A percentile compares a stretch with the other conserved stretches of the same genome.
Evolutionary conservation across 2,113 vertebrate species (phyloP).

Genomic region (Reinhardtius hippoglossoides): DNA sequence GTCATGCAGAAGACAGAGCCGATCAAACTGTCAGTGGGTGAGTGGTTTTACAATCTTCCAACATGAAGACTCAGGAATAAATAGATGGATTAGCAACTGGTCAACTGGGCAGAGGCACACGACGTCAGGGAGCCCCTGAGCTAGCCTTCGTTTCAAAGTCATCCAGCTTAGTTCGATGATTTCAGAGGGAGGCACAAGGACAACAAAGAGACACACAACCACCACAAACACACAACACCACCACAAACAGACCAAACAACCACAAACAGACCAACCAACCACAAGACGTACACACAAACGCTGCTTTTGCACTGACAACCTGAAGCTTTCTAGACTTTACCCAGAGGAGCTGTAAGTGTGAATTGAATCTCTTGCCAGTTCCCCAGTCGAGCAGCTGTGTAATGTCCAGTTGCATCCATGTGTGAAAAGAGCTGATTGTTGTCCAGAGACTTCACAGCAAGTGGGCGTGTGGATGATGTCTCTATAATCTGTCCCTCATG

Average conservation of each 20-base stretch:
- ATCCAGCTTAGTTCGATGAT: no score
- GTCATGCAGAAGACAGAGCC: constrained; percentile 91
- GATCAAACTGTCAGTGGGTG: constrained; percentile 91
- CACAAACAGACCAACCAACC: no score
- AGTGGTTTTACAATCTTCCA: constrained; percentile 57
- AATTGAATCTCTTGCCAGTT: background rate
- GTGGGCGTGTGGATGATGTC: background rate
- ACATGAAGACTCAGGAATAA: background rate
- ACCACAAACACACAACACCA: no score
- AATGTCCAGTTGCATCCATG: background rate
- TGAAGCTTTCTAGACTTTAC: background rate
- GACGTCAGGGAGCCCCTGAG: no score
- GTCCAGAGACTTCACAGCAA: background rate
- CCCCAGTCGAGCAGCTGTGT: background rate
- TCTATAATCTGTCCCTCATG: background rate
- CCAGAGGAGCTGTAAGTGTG: background rate
- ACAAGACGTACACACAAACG: no score
- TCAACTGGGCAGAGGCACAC: no score
- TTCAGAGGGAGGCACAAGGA: no score
- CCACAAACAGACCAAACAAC: no score
- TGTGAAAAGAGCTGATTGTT: background rate
- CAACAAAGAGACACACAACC: no score
- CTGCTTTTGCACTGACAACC: no score
- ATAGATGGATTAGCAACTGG: no score
- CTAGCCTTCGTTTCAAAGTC: no score